Evolutionary conservation across 2,888 invertebrate genomes (phyloP).

Genomic region (Eilema caniola): DNA sequence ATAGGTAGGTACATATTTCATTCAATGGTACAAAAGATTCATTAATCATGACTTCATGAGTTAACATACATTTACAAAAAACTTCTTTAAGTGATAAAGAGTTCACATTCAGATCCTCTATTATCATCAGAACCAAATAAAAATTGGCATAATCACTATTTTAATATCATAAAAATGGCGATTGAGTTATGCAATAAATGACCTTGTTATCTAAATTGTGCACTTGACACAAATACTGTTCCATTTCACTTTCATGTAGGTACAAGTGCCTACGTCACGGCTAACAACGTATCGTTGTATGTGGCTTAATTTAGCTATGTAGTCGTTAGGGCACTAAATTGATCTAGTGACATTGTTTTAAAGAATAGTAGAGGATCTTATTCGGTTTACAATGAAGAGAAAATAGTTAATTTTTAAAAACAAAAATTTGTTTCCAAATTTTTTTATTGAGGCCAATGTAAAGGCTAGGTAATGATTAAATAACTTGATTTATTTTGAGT

Average conservation of each 20-base stretch:
- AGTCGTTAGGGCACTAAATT: slow-evolving; percentile 16
- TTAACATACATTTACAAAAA: background rate
- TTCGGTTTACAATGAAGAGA: background rate
- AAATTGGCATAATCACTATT: background rate
- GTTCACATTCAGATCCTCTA: background rate
- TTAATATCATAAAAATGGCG: slow-evolving; percentile 52
- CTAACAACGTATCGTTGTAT: slow-evolving; percentile 62
- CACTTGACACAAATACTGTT: slow-evolving; percentile 86
- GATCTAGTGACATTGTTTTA: background rate
- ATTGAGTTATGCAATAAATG: slow-evolving; percentile 81
- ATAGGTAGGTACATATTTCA: background rate
- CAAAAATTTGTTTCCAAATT: background rate
- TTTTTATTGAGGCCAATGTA: background rate
- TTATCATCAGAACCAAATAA: background rate
- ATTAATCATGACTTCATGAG: background rate
- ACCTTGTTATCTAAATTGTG: slow-evolving; percentile 86
- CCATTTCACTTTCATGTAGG: slow-evolving; percentile 85
- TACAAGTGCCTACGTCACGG: slow-evolving; percentile 69
- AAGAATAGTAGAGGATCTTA: background rate
- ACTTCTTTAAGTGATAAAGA: background rate
- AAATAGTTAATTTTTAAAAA: background rate
- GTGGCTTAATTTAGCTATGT: slow-evolving; percentile 51
- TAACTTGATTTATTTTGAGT: background rate
- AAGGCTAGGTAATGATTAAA: background rate
- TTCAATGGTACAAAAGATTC: background rate